Evolutionary conservation across 2,113 vertebrate species (phyloP).

Genomic region (Nothocercus nigrocapillus): DNA sequence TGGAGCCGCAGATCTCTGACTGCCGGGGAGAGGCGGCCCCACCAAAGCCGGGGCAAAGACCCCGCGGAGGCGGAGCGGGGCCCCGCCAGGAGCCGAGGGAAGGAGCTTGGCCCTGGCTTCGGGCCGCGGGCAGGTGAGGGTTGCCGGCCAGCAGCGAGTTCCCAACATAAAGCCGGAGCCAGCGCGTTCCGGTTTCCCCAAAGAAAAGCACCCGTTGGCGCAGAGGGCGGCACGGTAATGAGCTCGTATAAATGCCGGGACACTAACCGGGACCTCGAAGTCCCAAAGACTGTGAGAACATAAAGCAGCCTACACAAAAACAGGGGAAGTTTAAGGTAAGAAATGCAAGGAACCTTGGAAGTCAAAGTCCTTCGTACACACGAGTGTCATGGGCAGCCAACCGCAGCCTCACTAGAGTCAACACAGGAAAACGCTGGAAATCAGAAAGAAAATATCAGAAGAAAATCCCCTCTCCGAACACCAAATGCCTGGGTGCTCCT

Average conservation of each 20-base stretch:
- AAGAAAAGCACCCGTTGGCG: conserved; percentile 13
- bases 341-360: neutral
- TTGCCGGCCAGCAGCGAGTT: neutral
- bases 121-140: neutral
- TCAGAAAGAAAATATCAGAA: neutral
- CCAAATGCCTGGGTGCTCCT: neutral
- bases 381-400: neutral
- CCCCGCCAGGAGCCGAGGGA: neutral
- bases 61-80: neutral
- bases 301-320: neutral
- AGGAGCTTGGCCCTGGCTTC: neutral
- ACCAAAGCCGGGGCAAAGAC: too few species aligned
- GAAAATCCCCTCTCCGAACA: neutral
- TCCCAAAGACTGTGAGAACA: neutral
- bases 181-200: neutral
- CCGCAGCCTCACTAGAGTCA: neutral
- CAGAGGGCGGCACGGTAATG: conserved; percentile 5
- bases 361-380: neutral
- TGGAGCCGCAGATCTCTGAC: neutral
- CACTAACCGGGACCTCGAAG: neutral
- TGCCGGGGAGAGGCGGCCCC: too few species aligned
- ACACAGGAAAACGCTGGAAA: neutral
- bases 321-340: neutral
- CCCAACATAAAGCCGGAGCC: neutral
- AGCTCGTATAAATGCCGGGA: conserved; percentile 27